Evolutionary conservation across 2,113 vertebrate genomes (phyloP).

Genomic region (Suncus etruscus): DNA sequence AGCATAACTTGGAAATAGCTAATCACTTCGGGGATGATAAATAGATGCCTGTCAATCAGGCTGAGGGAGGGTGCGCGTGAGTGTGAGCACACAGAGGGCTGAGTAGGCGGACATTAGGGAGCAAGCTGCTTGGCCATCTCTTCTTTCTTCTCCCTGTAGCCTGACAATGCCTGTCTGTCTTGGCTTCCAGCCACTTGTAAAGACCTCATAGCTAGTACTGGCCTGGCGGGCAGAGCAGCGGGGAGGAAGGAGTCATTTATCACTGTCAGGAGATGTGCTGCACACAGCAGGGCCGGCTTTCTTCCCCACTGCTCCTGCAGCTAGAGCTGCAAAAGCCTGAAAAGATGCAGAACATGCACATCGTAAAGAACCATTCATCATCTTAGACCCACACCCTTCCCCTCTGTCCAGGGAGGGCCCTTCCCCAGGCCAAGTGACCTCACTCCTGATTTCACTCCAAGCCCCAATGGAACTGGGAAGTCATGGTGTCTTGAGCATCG

Average conservation of each 20-base stretch:
- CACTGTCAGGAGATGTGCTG: constrained; percentile 85
- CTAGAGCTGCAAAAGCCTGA: constrained; percentile 80
- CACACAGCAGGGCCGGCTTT: constrained; percentile 80
- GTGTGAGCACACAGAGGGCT: background rate
- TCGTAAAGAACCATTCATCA: constrained; percentile 86
- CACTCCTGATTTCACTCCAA: accelerated
- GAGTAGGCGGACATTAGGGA: accelerated
- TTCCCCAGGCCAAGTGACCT: background rate
- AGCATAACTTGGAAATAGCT: background rate
- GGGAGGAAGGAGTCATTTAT: constrained; percentile 79
- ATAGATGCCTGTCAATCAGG: background rate
- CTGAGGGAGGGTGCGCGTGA: background rate
- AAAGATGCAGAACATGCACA: constrained; percentile 87
- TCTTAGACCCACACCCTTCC: background rate
- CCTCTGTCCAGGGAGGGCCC: background rate
- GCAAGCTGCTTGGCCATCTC: background rate
- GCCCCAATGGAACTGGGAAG: background rate
- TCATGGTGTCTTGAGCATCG: accelerated
- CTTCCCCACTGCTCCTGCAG: constrained; percentile 84
- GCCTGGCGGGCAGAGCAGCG: constrained; percentile 52
- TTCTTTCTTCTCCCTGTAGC: background rate
- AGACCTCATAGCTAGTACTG: constrained; percentile 72
- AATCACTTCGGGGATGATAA: background rate
- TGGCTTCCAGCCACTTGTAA: constrained; percentile 50
- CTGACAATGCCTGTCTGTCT: constrained; percentile 62